phyloP scores from a whole-genome alignment of 2,888 invertebrate species.

The Sminthurides aquaticus region DNA sequence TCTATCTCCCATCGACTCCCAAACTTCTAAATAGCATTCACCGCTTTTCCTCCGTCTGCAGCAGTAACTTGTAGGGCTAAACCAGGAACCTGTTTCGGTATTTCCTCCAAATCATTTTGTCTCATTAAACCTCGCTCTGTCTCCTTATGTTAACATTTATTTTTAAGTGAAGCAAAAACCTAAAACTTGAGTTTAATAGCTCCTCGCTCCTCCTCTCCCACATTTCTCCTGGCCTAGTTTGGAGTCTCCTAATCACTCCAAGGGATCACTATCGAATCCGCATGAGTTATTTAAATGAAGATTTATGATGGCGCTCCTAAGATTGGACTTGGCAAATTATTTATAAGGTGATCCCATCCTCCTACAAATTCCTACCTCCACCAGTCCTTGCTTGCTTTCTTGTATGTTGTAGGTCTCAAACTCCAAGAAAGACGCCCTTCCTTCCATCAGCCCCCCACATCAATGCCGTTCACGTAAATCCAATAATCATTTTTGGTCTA shows the following conservation, averaged over 20 bases:
- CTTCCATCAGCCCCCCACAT: too few relatives aligned
- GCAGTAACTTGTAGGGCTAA: not conserved
- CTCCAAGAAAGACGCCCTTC: too few relatives aligned
- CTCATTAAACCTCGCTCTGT: not conserved
- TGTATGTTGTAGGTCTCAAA: too few relatives aligned
- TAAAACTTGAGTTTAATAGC: not conserved
- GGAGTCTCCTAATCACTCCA: not conserved
- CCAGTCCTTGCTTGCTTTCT: too few relatives aligned
- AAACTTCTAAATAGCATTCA: too few relatives aligned
- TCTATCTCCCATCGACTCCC: not conserved
- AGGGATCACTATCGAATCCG: not conserved
- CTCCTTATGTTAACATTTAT: not conserved
- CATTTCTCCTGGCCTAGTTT: not conserved
- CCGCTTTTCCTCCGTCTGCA: too few relatives aligned
- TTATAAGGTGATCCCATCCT: not conserved
- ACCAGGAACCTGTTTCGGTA: not conserved
- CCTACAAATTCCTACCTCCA: too few relatives aligned
- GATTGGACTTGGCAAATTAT: conserved; percentile 1
- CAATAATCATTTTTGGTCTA: not conserved
- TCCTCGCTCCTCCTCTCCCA: not conserved
- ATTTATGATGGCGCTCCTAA: not conserved
- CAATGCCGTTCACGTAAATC: not conserved
- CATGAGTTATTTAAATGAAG: conserved; percentile 9
- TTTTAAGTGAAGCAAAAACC: not conserved
- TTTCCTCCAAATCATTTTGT: not conserved